A percentile compares a stretch with the other conserved stretches of the same genome.
Conservation (phyloP, 2,888 invertebrate genomes). For the Heliconius ethilla region DNA sequence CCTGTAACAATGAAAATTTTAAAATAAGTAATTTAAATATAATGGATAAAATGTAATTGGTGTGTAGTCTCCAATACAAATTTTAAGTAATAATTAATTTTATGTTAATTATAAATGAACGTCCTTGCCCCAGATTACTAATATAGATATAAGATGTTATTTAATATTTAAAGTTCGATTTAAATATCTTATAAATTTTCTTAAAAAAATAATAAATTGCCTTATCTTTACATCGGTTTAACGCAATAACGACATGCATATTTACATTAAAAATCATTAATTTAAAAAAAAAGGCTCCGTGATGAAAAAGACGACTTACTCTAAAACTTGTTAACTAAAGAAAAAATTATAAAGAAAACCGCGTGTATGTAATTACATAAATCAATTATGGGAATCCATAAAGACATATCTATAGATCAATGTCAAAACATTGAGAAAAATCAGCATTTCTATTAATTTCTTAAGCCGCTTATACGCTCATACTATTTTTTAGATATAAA, state of each 20-base stretch:
- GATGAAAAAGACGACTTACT: not conserved
- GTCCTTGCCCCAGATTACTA: too few relatives aligned
- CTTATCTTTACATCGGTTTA: too few relatives aligned
- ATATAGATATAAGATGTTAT: too few relatives aligned
- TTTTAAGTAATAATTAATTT: too few relatives aligned
- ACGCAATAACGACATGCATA: too few relatives aligned
- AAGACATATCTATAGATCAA: conserved; percentile 17
- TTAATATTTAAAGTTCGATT: too few relatives aligned
- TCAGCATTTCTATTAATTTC: conserved; percentile 55
- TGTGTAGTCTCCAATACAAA: not conserved
- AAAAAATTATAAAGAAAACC: not conserved
- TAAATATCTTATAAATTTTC: too few relatives aligned
- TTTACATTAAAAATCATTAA: too few relatives aligned
- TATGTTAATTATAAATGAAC: too few relatives aligned
- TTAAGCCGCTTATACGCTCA: conserved; percentile 46
- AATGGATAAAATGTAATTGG: not conserved
- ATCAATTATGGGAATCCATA: not conserved
- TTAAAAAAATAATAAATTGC: too few relatives aligned
- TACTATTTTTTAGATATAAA: conserved; percentile 55
- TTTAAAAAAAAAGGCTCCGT: too few relatives aligned
- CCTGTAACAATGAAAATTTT: conserved; percentile 76
- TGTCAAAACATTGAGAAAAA: conserved; percentile 61
- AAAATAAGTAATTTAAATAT: too few relatives aligned
- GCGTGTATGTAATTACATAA: not conserved
- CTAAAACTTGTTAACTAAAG: not conserved